Conservation (phyloP, 2,113 vertebrate genomes). For the Phyllopteryx taeniolatus region DNA sequence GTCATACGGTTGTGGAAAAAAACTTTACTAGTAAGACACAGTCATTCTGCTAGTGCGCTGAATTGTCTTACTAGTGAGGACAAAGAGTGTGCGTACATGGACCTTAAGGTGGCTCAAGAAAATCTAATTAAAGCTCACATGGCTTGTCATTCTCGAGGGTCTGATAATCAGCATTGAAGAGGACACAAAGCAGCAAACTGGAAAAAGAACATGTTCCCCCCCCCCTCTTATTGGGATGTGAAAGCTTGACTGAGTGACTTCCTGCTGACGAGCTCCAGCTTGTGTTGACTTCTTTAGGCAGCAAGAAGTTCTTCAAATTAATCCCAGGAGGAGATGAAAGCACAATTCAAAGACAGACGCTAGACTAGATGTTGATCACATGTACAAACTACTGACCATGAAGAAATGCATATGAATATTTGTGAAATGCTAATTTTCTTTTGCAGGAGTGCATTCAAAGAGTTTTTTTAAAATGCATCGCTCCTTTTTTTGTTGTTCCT, state of each 20-base stretch:
- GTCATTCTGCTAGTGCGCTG: too few species aligned
- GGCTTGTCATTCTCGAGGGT: neutral
- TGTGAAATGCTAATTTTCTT: slow-evolving; percentile 87
- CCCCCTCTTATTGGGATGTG: neutral
- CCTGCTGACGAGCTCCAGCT: slow-evolving; percentile 87
- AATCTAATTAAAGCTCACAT: neutral
- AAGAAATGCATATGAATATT: slow-evolving; percentile 87
- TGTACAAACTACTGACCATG: slow-evolving; percentile 85
- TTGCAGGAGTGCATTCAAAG: slow-evolving; percentile 91
- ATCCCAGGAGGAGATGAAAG: slow-evolving; percentile 92
- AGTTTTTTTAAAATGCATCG: slow-evolving; percentile 87
- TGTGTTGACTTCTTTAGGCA: slow-evolving; percentile 76
- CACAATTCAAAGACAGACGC: slow-evolving; percentile 93
- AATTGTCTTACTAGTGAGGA: too few species aligned
- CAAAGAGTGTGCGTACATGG: too few species aligned
- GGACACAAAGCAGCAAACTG: neutral
- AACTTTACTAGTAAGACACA: too few species aligned
- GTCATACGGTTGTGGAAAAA: too few species aligned
- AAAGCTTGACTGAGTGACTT: slow-evolving; percentile 77
- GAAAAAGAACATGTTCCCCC: neutral
- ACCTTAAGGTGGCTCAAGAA: too few species aligned
- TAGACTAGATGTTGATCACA: slow-evolving; percentile 82
- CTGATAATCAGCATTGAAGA: neutral
- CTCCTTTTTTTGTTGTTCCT: slow-evolving; percentile 72
- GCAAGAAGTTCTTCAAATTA: slow-evolving; percentile 53